phyloP scores from a whole-genome alignment of 1,140 invertebrate genomes.

The Drosophila pallidifrons region DNA sequence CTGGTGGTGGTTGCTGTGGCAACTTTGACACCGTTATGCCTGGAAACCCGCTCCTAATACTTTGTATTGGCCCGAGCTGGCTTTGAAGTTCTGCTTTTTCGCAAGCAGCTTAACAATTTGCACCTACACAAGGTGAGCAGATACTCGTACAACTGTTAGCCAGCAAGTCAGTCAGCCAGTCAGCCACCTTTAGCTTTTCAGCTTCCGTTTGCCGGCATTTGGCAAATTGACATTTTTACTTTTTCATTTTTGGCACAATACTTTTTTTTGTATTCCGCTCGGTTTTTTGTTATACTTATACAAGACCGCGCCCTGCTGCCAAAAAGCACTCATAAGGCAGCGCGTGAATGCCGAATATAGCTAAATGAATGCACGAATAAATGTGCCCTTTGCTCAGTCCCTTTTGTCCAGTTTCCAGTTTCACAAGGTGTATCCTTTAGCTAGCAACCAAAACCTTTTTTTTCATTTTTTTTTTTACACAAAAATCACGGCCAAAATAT shows the following conservation, averaged over 20 bases:
- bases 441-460: conserved; percentile 8
- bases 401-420: conserved; percentile 33
- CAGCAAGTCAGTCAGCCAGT: not conserved
- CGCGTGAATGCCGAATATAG: conserved; percentile 26
- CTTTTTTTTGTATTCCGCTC: conserved; percentile 27
- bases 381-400: not conserved
- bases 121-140: conserved; percentile 50
- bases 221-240: conserved; percentile 82
- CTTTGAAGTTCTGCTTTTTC: conserved; percentile 49
- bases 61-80: conserved; percentile 26
- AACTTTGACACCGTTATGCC: conserved; percentile 66
- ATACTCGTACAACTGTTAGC: not conserved
- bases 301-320: conserved; percentile 16
- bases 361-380: conserved; percentile 11
- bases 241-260: conserved; percentile 66
- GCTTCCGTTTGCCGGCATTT: conserved; percentile 70
- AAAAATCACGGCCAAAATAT: conserved; percentile 42
- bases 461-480: not conserved
- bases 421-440: conserved; percentile 6
- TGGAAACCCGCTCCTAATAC: conserved; percentile 37
- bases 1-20: conserved; percentile 71
- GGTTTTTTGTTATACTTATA: not conserved
- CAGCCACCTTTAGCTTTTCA: conserved; percentile 18
- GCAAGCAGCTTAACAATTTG: conserved; percentile 38
- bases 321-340: conserved; percentile 42